Evolutionary conservation across 1,140 invertebrate genomes (phyloP).

Genomic region (Pomacea maculata): DNA sequence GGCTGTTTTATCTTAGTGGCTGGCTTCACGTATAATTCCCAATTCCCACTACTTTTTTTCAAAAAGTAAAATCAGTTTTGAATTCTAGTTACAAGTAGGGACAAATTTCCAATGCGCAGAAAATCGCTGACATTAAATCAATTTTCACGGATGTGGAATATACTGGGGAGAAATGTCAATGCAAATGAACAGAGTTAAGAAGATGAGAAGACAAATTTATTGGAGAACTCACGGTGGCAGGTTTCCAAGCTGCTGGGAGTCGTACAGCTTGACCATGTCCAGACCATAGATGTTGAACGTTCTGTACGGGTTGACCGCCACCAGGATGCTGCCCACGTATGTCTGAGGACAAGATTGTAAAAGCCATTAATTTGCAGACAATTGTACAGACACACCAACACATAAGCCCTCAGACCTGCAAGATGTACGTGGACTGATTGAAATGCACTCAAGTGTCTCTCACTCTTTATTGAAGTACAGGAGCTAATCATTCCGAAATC

Average conservation of each 20-base stretch:
- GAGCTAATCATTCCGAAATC: too few relatives aligned
- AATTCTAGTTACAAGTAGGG: background rate
- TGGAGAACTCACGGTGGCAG: conserved; percentile 77
- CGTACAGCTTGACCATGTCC: conserved; percentile 93
- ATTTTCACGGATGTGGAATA: too few relatives aligned
- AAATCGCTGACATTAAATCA: too few relatives aligned
- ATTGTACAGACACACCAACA: background rate
- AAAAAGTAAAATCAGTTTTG: too few relatives aligned
- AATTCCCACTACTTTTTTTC: too few relatives aligned
- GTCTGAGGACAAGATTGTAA: conserved; percentile 71
- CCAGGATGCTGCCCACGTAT: conserved; percentile 93
- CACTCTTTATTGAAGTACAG: too few relatives aligned
- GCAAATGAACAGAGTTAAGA: background rate
- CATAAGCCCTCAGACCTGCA: background rate
- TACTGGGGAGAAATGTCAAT: too few relatives aligned
- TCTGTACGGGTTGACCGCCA: conserved; percentile 96
- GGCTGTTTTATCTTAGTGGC: too few relatives aligned
- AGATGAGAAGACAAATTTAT: background rate
- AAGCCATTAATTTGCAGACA: background rate
- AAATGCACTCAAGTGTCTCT: too few relatives aligned
- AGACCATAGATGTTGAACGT: conserved; percentile 96
- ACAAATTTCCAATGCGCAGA: background rate
- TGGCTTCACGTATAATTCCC: too few relatives aligned
- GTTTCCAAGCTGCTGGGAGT: conserved; percentile 86
- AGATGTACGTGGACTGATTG: too few relatives aligned